A percentile compares a stretch with the other conserved stretches of the same genome.
phyloP scores from a whole-genome alignment of 2,113 vertebrate genomes.

The Prochilodus magdalenae region DNA sequence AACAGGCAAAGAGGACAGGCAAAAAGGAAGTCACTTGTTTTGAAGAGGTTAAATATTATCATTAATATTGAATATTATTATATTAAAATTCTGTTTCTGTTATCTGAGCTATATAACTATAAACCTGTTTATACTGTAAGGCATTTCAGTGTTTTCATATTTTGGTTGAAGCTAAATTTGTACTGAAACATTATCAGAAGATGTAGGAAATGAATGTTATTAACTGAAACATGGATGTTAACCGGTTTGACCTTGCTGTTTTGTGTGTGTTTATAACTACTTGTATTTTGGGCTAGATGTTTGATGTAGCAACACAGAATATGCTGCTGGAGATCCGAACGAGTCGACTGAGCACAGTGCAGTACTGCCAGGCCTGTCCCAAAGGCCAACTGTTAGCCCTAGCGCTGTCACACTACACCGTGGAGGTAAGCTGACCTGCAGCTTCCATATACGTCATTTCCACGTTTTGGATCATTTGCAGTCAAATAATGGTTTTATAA shows the following conservation, averaged over 20 bases:
- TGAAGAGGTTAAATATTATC: no score
- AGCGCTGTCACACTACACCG: slow-evolving; percentile 89
- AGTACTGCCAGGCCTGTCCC: slow-evolving; percentile 89
- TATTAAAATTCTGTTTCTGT: no score
- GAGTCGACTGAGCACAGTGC: slow-evolving; percentile 85
- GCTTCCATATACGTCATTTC: no score
- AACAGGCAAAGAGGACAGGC: no score
- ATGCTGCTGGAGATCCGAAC: slow-evolving; percentile 81
- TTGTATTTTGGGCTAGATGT: slow-evolving; percentile 79
- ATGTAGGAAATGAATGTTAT: background rate
- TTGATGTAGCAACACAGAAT: slow-evolving; percentile 77
- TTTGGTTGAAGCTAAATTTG: no score
- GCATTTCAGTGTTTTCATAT: no score
- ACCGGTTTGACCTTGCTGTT: background rate
- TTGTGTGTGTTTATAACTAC: slow-evolving; percentile 8
- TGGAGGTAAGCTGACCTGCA: slow-evolving; percentile 83
- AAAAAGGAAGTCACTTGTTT: no score
- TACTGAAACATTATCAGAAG: no score
- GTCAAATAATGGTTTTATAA: background rate
- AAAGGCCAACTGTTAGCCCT: slow-evolving; percentile 85
- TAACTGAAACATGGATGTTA: background rate
- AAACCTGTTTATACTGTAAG: no score
- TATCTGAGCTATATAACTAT: no score
- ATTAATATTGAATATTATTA: no score
- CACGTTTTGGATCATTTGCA: background rate